These are phyloP conservation scores for Athalia circularis DNA, from an alignment of 2,888 invertebrate genomes.

Conservation along the genomic window DNA sequence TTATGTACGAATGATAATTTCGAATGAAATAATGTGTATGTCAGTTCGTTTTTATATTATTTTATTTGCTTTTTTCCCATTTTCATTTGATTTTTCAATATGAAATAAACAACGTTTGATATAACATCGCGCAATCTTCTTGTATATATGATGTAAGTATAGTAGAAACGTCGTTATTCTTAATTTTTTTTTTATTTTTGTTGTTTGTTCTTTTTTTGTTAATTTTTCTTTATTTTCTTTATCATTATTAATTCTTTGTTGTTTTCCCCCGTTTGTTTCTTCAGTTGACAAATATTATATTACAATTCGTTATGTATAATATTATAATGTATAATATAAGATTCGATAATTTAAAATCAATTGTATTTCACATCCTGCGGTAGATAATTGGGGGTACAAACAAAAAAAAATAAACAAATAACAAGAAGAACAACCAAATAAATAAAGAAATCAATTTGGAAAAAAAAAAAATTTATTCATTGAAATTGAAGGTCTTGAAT, in stretches of 20 bases:
- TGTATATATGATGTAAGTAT: constrained; percentile 46
- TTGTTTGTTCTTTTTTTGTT: constrained; percentile 19
- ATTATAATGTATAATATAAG: too few species aligned
- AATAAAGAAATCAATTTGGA: not conserved
- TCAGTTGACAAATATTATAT: too few species aligned
- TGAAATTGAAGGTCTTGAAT: not conserved
- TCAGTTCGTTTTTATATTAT: constrained; percentile 33
- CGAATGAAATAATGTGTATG: not conserved
- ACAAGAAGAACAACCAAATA: not conserved
- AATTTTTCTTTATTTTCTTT: too few species aligned
- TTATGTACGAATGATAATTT: too few species aligned
- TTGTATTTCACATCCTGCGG: too few species aligned
- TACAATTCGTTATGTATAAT: too few species aligned
- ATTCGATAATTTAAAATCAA: too few species aligned
- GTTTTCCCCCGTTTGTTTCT: too few species aligned
- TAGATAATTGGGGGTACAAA: too few species aligned
- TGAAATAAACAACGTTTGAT: constrained; percentile 16
- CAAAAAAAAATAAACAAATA: too few species aligned
- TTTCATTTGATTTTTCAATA: constrained; percentile 37
- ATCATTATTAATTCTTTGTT: too few species aligned
- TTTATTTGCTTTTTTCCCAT: constrained; percentile 46
- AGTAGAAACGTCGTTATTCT: too few species aligned
- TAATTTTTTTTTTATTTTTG: not conserved
- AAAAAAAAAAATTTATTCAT: not conserved
- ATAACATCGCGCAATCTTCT: constrained; percentile 46